Conservation (phyloP, 2,113 vertebrate genomes). For the Fregata magnificens region DNA sequence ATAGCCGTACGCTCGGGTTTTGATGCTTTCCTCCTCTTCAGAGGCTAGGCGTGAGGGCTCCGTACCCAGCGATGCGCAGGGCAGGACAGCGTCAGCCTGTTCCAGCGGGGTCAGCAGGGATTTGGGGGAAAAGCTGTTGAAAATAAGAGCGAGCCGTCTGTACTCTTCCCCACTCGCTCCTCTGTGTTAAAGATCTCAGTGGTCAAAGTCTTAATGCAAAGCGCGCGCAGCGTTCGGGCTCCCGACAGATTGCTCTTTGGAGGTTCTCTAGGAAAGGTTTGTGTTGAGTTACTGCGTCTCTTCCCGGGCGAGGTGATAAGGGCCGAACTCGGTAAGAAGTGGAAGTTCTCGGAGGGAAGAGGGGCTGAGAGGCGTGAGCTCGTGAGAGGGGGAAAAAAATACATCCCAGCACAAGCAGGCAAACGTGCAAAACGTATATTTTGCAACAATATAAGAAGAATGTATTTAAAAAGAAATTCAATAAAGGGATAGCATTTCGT, state of each 20-base stretch:
- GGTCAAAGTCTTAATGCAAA: not conserved
- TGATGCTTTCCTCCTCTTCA: not conserved
- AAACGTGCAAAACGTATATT: accelerated
- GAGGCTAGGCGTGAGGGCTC: not conserved
- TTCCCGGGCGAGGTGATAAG: accelerated
- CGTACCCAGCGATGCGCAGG: not conserved
- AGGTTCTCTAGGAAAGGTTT: not conserved
- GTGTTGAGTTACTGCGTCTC: not conserved
- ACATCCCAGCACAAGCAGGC: not conserved
- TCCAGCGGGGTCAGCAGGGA: not conserved
- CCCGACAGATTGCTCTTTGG: not conserved
- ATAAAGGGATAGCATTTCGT: not conserved
- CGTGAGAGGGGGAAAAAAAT: not conserved
- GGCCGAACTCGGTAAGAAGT: not conserved
- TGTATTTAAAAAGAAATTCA: no score
- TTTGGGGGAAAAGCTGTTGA: not conserved
- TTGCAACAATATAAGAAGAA: not conserved
- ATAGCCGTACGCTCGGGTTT: accelerated
- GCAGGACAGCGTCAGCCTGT: not conserved
- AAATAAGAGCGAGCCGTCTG: not conserved
- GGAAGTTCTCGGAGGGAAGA: not conserved
- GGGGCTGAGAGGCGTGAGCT: not conserved
- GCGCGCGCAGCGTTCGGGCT: not conserved
- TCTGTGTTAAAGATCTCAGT: not conserved
- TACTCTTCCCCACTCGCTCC: not conserved